Evolutionary conservation across 1,140 invertebrate genomes (phyloP), one percentile per base, ranked within the genome.

Genomic region (Aradophagus sp.): DNA sequence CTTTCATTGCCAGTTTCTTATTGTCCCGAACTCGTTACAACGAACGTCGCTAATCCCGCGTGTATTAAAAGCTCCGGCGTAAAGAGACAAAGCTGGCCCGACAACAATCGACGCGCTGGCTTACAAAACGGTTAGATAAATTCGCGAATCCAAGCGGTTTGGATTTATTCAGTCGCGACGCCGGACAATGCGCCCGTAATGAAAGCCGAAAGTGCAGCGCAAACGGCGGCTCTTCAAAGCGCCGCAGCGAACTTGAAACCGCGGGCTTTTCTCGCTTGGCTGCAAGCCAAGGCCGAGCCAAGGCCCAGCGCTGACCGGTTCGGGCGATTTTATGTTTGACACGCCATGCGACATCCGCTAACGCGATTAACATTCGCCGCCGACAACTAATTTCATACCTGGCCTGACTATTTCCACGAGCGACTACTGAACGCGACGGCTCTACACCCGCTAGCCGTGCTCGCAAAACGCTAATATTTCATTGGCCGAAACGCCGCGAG

Each of bases 151-250:
- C 10, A 52, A 39, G 16, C 65, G 58, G 58, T 65, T 76, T 76
- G 41, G 61, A 79, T 79, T 79, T 84, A 83, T 80, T 81, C 76
- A 68, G 38, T 74, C 66, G 73, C 67, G 77, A 44, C 53, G 70
- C 45, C 63, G 67, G 79, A 84, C 82, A 84, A 82, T 84, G 79
- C 80, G 50, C 74, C 76, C 78, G 80, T 84, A 84, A 81, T 83
- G 78, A 83, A 82, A 84, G 78, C 81, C 68, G 68, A 42, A 68
- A 61, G 48, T 44, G 56, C 66, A 53, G 36, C 32, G 38, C 45
- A 42, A 34, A 61, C 61, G 42, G 36, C 66, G 52, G 34, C 48
- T 17, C 39, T 69, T 80, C 81, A 77, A 80, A 77, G 73, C 77
- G 38, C 58, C 56, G 52, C 44, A 52, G 47, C 55, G 55, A 65